Percentiles rank a stretch among this genome's conserved stretches.
Evolutionary conservation across 2,797 vertebrate genomes (phyloP).

Genomic region (Pelochelys cantorii): DNA sequence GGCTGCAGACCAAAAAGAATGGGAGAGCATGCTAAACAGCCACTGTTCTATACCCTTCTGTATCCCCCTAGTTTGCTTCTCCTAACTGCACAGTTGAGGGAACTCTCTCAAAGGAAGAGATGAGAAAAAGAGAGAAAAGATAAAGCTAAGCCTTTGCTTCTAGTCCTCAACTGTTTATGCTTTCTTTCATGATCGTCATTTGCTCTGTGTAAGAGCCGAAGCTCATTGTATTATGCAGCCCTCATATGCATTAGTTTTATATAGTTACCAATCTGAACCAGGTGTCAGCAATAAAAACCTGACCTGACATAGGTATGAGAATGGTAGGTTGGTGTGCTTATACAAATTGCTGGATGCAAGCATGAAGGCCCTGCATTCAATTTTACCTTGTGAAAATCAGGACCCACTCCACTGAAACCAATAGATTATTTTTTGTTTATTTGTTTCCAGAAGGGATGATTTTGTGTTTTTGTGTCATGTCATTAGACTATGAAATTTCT

Average conservation of each 20-base stretch:
- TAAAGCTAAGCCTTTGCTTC: neutral
- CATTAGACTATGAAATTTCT: neutral
- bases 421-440: neutral
- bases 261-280: rapidly evolving
- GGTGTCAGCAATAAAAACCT: rapidly evolving
- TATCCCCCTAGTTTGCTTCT: neutral
- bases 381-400: rapidly evolving
- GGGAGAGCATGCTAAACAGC: neutral
- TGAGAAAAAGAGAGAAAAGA: neutral
- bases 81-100: too few relatives aligned
- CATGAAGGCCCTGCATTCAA: neutral
- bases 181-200: neutral
- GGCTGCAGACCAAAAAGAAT: too few relatives aligned
- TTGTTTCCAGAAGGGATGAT: neutral
- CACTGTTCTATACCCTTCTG: neutral
- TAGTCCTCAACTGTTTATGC: neutral
- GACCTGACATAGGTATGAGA: neutral
- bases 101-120: neutral
- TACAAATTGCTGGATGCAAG: neutral
- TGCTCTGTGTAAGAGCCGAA: neutral
- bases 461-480: neutral
- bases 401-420: neutral
- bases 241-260: neutral
- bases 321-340: rapidly evolving
- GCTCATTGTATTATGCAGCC: neutral